phyloP scores from a whole-genome alignment of 2,113 vertebrate species.

The Pomatostomus ruficeps region DNA sequence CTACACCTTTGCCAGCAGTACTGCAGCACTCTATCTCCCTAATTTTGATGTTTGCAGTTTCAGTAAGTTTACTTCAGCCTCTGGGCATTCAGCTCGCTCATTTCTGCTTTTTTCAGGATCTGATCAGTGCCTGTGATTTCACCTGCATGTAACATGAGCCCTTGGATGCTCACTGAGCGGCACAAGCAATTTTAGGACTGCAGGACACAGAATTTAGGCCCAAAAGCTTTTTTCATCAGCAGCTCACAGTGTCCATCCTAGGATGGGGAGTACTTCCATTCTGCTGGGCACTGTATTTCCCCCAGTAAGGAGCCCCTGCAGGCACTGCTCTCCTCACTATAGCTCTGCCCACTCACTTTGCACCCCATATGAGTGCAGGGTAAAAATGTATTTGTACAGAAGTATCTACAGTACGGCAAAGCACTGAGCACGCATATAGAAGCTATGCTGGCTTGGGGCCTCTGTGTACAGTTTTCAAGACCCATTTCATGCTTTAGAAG shows the following conservation, averaged over 20 bases:
- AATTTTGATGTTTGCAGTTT: neutral
- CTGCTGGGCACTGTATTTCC: neutral
- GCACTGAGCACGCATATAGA: neutral
- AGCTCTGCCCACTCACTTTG: neutral
- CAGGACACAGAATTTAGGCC: neutral
- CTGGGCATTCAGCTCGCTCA: neutral
- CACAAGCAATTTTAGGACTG: neutral
- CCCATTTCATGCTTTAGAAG: neutral
- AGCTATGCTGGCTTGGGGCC: neutral
- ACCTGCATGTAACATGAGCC: neutral
- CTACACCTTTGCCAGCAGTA: too few relatives aligned
- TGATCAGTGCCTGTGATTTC: neutral
- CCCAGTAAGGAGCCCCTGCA: neutral
- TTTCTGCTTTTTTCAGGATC: neutral
- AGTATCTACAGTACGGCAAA: neutral
- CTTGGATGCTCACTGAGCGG: neutral
- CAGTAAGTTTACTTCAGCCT: neutral
- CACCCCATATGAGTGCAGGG: accelerated
- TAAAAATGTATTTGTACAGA: neutral
- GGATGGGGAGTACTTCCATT: neutral
- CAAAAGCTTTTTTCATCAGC: neutral
- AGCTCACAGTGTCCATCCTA: neutral
- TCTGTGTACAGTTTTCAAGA: neutral
- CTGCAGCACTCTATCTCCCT: neutral
- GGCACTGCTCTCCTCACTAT: accelerated